Evolutionary conservation across 2,797 vertebrate species (phyloP), one percentile per base, ranked within the genome.

Genomic region (Acanthis flammea): DNA sequence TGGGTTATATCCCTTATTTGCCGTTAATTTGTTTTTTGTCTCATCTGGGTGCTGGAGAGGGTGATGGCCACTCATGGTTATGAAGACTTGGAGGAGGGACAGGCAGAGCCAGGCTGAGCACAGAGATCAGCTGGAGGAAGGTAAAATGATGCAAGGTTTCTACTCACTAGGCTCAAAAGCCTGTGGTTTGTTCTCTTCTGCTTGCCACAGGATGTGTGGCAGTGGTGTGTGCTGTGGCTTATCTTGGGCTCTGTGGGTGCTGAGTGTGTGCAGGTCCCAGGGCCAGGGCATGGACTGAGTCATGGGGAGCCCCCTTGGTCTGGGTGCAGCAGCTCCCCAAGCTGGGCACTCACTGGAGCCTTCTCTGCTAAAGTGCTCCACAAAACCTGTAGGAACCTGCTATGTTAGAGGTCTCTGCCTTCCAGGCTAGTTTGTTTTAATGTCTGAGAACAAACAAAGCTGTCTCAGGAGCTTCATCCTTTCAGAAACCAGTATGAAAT

Each of bases 141-240:
- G 31, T 53, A 48, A 57, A 90, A 71, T 4, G 5, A 7, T 53
- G 54, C 3, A 28, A 74, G n/a, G n/a, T 47, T 92, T 90, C 45
- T 19, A 14, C 24, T 79, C 57, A 45, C 14, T 31, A 53, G 15
- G 19, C 7, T 71, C 37, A 75, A 53, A 86, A 86, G 6, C 33
- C 14, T 25, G 39, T 73, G 35, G 42, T 65, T 94, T 79, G 13
- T 31, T 90, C 10, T 54, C 42, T 72, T 90, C 54, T 91, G 54
- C 28, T 88, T 1, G 0, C 67, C 39, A 28, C 0, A 4, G 50
- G 28, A 37, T 62, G 60, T 13, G 39, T 37, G 35, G 12, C 0
- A 1, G 66, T 73, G 48, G 13, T 1, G 1, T 35, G n/a, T 79
- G n/a, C 51, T 1, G 0, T 44, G 58, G 30, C 63, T 71, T 68